Evolutionary conservation across 2,113 vertebrate species (phyloP).

Genomic region (Rhinopomastus cyanomelas): DNA sequence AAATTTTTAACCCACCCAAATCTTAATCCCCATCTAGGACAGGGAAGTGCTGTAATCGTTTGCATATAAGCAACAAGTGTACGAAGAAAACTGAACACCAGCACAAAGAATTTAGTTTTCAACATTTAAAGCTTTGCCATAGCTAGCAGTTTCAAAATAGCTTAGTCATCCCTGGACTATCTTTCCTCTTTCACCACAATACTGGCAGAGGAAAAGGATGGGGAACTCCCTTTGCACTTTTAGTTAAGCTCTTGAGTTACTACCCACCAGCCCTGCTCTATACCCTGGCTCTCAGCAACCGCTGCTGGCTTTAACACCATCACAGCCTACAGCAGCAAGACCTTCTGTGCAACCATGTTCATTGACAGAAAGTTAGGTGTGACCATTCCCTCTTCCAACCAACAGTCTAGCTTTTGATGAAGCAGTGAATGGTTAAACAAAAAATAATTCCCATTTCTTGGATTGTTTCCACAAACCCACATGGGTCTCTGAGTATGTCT

Average conservation of each 20-base stretch:
- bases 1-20: background rate
- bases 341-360: background rate
- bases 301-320: background rate
- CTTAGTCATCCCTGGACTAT: background rate
- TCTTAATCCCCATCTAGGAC: background rate
- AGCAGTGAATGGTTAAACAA: background rate
- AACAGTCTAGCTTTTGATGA: background rate
- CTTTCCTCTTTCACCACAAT: background rate
- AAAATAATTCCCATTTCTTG: background rate
- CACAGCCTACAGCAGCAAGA: background rate
- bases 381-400: background rate
- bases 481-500: background rate
- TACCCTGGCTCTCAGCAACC: background rate
- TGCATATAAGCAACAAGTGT: background rate
- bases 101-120: background rate
- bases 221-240: background rate
- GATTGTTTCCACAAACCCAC: background rate
- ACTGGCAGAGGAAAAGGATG: slow-evolving; percentile 1
- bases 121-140: background rate
- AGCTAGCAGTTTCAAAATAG: background rate
- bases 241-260: background rate
- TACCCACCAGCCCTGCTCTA: background rate
- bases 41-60: background rate
- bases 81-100: background rate
- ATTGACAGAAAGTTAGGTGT: background rate